Evolutionary conservation across 2,113 vertebrate genomes (phyloP), one percentile per base, ranked within the genome.

Genomic region (Serinus canaria): DNA sequence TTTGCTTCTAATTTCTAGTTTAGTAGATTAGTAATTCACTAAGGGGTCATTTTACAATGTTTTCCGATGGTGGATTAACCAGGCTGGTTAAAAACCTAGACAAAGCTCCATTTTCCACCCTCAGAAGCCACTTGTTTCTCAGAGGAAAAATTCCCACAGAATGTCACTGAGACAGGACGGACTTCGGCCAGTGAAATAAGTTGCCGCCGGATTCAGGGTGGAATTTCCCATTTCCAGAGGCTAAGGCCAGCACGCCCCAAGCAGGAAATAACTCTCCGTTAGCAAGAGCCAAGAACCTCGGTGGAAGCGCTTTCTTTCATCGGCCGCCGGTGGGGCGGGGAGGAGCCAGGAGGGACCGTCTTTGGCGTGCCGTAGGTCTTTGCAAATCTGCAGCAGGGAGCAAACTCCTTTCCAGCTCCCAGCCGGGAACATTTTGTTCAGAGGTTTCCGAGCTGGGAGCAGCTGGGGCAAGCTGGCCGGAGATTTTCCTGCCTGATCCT

Each of bases 141-240:
- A 64, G 83, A 83, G 52, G 68, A 83, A 70, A 92, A 93, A 67
- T 75, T 91, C 74, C 37, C 2, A 50, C 84, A 60, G 84, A 81
- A 92, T 68, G 62, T 41, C 75, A 27, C 37, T 15, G 75, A 58
- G 72, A 44, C 2, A 5, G 35, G 64, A 67, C 1, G 6, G 81
- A 55, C 62, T 84, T 87, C 0, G 5, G 58, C 44, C 77, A 62
- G 83, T 53, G 87, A 75, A 92, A 23, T 47, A 47, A 60, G 37
- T 56, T 89, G 76, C 89, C 5, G 8, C 56, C 1, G 12, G 59
- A 83, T 85, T 72, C 62, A 72, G 85, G 81, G 74, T 94, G 92
- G 94, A 94, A 96, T 96, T 96, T 95, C 87, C 77, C 95, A 94
- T 94, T 89, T 89, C 62, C 87, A 95, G 76, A 56, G 80, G 56